Base-by-base conservation (phyloP, 2,797 vertebrate genomes). In the Tragelaphus oryx region DNA sequence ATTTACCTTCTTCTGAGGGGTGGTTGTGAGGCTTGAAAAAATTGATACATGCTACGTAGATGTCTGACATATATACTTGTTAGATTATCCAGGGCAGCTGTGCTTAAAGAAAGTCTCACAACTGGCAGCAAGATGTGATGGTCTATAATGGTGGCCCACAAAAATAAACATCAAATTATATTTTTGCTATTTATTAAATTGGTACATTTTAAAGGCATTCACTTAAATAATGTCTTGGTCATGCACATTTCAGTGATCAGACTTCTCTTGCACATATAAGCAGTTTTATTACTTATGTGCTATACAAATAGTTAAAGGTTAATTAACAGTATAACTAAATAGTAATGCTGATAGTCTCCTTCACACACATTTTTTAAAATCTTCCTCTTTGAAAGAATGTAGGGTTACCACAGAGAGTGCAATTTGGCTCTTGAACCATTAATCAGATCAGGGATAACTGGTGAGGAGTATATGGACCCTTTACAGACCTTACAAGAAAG, bases 311-410 rank as follows among this genome's bases (percentile, higher is more conserved):
- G 2, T 60, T 98, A 98, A 98, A 98, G 98, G 98, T 94, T 98
- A 98, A 98, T 98, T 98, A 98, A 98, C 98, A 98, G 98, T 95
- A 24, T 98, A 96, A 94, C 97, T 98, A 41, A 91, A 54, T 98
- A 97, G 98, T 98, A 97, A 94, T 98, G 95, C 97, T 98, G 98
- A 98, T 98, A 98, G 98, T 98, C 98, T 97, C 98, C 98, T 99
- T 98, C 98, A 96, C 68, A 98, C 98, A 99, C 87, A 92, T 52
- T 68, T 68, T 26, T 8, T 52, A 65, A 79, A 52, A n/a, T 13
- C 20, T 92, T 59, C 0, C 55, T 75, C 30, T 14, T 60, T 78
- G 46, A 18, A 46, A 87, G 83, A 13, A n/a, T 46, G 18, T 60
- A 33, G 54, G 33, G 6, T 52, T 30, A 37, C 28, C 48, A 22